Evolutionary conservation across 2,797 vertebrate genomes (phyloP).

Genomic region (Periophthalmus magnuspinnatus): DNA sequence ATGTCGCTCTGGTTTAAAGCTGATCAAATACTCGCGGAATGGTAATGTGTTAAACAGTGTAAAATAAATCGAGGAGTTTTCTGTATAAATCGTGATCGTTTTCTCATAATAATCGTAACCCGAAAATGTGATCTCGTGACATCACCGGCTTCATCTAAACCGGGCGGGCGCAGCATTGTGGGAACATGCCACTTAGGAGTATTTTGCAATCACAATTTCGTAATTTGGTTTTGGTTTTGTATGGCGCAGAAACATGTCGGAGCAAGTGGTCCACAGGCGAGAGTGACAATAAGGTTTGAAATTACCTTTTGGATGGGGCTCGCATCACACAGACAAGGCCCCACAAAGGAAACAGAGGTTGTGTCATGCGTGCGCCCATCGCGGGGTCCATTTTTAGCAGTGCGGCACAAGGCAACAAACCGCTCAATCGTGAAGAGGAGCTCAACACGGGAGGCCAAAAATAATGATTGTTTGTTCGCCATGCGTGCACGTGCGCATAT

Average conservation of each 20-base stretch:
- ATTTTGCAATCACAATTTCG: conserved; percentile 53
- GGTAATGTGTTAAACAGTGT: too few relatives aligned
- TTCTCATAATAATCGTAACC: neutral
- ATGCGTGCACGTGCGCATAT: conserved; percentile 61
- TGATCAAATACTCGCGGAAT: too few relatives aligned
- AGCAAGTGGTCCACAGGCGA: conserved; percentile 35
- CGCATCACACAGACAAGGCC: conserved; percentile 25
- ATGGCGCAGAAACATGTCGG: conserved; percentile 40
- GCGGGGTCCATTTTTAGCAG: conserved; percentile 49
- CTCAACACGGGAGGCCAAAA: conserved; percentile 59
- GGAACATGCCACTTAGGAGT: conserved; percentile 38
- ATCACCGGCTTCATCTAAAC: conserved; percentile 1
- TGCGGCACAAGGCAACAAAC: conserved; percentile 31
- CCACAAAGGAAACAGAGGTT: conserved; percentile 39
- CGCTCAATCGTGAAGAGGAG: conserved; percentile 40
- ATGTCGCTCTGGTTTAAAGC: too few relatives aligned
- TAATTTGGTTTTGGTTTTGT: conserved; percentile 34
- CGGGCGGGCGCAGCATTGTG: conserved; percentile 38
- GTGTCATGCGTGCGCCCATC: conserved; percentile 42
- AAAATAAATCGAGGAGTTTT: too few relatives aligned
- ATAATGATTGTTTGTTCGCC: conserved; percentile 68
- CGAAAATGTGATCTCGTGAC: neutral
- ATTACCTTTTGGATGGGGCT: conserved; percentile 34
- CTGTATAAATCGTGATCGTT: neutral
- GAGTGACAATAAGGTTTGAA: conserved; percentile 37